These are phyloP conservation scores for Tychaedon coryphoeus DNA, from an alignment of 2,113 vertebrate genomes.

Conservation along the genomic window DNA sequence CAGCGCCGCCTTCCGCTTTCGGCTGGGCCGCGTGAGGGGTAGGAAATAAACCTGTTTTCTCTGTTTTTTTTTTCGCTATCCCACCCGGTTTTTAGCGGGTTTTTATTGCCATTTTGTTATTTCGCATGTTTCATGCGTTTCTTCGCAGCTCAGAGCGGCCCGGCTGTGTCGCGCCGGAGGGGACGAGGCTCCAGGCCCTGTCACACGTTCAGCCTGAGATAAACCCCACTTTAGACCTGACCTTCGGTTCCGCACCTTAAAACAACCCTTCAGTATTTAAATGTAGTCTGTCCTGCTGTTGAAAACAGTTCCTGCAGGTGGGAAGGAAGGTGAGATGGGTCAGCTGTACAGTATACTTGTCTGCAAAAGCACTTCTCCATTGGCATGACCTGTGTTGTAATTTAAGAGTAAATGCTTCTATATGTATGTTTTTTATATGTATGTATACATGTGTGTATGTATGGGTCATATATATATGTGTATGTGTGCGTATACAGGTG, in stretches of 20 bases:
- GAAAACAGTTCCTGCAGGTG: neutral
- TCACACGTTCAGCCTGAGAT: neutral
- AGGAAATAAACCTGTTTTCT: neutral
- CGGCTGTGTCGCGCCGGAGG: neutral
- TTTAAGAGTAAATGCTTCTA: neutral
- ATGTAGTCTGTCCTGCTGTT: accelerated
- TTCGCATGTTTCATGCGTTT: neutral
- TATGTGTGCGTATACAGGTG: no score
- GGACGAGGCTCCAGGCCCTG: neutral
- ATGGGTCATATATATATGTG: no score
- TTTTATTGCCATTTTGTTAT: neutral
- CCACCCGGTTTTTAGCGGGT: accelerated
- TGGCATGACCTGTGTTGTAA: accelerated
- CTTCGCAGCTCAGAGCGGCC: neutral
- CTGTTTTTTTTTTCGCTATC: neutral
- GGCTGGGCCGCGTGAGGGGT: neutral
- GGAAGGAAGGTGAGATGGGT: neutral
- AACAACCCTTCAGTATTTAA: neutral
- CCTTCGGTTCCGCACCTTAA: neutral
- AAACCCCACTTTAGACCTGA: no score
- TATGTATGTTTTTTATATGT: neutral
- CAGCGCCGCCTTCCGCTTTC: neutral
- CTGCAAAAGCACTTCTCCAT: neutral
- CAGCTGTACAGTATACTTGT: accelerated
- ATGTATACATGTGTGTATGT: no score